These are phyloP conservation scores for Tetanocera ferruginea DNA, from an alignment of 2,888 invertebrate species.

Conservation along the genomic window DNA sequence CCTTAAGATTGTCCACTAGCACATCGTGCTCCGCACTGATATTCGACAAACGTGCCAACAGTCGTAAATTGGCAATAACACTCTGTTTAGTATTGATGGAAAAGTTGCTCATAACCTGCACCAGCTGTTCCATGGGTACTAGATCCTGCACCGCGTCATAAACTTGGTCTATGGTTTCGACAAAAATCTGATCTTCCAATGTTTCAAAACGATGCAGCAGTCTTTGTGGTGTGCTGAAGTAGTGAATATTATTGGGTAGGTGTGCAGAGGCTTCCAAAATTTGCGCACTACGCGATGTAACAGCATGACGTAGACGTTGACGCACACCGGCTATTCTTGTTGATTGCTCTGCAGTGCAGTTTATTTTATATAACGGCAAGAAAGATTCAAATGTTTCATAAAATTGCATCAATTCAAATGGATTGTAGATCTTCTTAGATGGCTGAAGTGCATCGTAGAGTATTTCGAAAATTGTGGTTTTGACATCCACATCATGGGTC, in stretches of 20 bases:
- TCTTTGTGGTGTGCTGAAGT: background rate
- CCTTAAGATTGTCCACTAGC: slow-evolving; percentile 46
- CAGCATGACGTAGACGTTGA: background rate
- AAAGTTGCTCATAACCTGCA: slow-evolving; percentile 47
- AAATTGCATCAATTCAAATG: slow-evolving; percentile 21
- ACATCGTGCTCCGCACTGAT: slow-evolving; percentile 30
- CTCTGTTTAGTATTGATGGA: slow-evolving; percentile 48
- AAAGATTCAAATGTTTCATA: background rate
- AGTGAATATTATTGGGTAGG: slow-evolving; percentile 40
- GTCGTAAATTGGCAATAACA: slow-evolving; percentile 51
- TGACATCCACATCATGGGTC: slow-evolving; percentile 4
- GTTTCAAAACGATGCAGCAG: slow-evolving; percentile 51
- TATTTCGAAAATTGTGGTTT: slow-evolving; percentile 11
- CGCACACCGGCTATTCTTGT: background rate
- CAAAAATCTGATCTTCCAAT: slow-evolving; percentile 46
- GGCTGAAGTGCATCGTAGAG: slow-evolving; percentile 2
- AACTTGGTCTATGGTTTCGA: slow-evolving; percentile 51
- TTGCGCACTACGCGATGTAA: slow-evolving; percentile 16
- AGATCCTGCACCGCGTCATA: slow-evolving; percentile 52
- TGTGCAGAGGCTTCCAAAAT: slow-evolving; percentile 51
- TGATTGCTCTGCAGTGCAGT: background rate
- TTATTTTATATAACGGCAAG: background rate
- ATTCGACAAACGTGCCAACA: slow-evolving; percentile 48
- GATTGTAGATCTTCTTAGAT: slow-evolving; percentile 25
- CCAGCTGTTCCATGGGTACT: slow-evolving; percentile 49